Conservation (phyloP, 2,113 vertebrate genomes). For the Dunckerocampus dactyliophorus region DNA sequence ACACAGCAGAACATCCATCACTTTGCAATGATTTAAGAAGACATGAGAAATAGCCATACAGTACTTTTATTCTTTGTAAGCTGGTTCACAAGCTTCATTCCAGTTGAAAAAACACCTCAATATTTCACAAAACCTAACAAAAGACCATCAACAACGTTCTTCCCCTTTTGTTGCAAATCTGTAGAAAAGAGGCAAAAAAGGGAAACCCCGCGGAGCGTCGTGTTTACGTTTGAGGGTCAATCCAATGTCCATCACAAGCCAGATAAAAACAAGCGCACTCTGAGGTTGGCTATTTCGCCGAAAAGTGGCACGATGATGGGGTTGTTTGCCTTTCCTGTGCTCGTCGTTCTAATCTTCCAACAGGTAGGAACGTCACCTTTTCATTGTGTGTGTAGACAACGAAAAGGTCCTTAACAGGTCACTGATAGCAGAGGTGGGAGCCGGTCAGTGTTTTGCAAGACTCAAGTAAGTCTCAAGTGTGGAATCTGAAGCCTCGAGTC, state of each 20-base stretch:
- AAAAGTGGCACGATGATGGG: slow-evolving; percentile 18
- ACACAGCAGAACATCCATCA: slow-evolving; percentile 5
- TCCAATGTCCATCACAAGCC: background rate
- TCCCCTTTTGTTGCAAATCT: slow-evolving; percentile 34
- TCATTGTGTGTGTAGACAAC: background rate
- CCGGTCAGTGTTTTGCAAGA: no score
- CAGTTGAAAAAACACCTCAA: slow-evolving; percentile 1
- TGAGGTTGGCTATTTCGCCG: background rate
- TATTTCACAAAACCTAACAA: background rate
- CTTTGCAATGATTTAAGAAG: background rate
- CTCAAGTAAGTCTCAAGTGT: no score
- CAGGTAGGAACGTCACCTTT: slow-evolving; percentile 29
- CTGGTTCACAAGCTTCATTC: background rate
- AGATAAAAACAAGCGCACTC: slow-evolving; percentile 26
- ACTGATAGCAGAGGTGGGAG: no score
- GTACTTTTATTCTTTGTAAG: no score
- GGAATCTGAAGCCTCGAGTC: no score
- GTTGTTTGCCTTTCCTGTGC: slow-evolving; percentile 24
- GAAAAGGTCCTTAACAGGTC: background rate
- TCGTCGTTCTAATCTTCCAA: slow-evolving; percentile 29
- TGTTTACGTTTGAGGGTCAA: slow-evolving; percentile 17
- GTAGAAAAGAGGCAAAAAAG: slow-evolving; percentile 9
- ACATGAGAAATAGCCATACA: background rate
- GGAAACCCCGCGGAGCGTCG: slow-evolving; percentile 19
- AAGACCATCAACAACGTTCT: slow-evolving; percentile 8